phyloP scores from a whole-genome alignment of 2,797 vertebrate genomes.

The Sebastes taczanowskii region DNA sequence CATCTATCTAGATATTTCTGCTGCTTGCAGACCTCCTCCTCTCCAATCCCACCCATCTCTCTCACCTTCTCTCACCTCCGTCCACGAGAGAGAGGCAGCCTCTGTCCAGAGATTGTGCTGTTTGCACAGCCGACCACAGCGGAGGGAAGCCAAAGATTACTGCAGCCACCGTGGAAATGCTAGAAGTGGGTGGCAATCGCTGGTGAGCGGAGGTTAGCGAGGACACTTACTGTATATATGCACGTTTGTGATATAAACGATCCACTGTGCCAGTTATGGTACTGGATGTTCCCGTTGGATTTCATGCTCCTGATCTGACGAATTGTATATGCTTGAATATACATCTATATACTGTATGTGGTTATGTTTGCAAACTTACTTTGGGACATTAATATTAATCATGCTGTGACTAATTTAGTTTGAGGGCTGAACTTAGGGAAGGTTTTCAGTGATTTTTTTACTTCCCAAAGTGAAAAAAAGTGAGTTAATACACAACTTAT shows the following conservation, averaged over 20 bases:
- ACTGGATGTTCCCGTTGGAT: constrained; percentile 47
- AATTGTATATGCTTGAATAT: neutral
- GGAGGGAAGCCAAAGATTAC: constrained; percentile 64
- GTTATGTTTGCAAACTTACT: neutral
- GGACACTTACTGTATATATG: constrained; percentile 27
- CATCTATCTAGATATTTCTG: neutral
- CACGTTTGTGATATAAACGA: constrained; percentile 36
- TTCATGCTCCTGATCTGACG: neutral
- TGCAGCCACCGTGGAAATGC: constrained; percentile 68
- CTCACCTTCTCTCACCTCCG: constrained; percentile 49
- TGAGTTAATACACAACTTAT: neutral
- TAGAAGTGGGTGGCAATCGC: constrained; percentile 68
- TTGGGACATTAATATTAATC: constrained; percentile 8
- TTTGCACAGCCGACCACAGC: constrained; percentile 63
- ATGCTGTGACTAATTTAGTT: neutral
- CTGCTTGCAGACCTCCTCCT: neutral
- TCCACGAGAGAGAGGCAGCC: constrained; percentile 33
- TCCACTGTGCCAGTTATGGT: constrained; percentile 38
- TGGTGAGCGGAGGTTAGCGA: constrained; percentile 51
- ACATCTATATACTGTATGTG: neutral
- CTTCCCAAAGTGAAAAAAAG: neutral
- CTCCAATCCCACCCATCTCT: constrained; percentile 13
- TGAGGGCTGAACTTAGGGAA: neutral
- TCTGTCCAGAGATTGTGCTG: constrained; percentile 51
- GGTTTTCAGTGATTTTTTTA: neutral